Conservation (phyloP, 2,797 vertebrate species). For the Eupleurogrammus muticus region DNA sequence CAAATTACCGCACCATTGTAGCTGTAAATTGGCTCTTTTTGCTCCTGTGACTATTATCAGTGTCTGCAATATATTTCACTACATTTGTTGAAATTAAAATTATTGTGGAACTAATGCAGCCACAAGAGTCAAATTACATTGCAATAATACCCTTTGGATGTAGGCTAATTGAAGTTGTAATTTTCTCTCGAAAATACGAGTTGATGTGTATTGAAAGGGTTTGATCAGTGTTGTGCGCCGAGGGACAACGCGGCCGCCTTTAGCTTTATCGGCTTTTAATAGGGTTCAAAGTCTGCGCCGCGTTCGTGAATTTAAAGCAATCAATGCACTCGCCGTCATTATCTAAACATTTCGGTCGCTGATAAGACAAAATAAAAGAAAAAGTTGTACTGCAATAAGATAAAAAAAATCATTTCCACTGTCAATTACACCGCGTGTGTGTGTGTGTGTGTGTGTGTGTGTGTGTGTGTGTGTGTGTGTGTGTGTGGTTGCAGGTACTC, state of each 20-base stretch:
- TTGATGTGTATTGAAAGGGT: conserved; percentile 53
- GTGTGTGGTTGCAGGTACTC: conserved; percentile 89
- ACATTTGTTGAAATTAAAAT: conserved; percentile 80
- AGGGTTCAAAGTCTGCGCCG: conserved; percentile 24
- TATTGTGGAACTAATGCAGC: conserved; percentile 82
- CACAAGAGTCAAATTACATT: conserved; percentile 81
- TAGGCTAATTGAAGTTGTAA: conserved; percentile 78
- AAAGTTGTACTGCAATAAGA: background rate
- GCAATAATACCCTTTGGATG: conserved; percentile 79
- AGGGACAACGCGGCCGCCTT: conserved; percentile 43
- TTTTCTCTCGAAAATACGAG: conserved; percentile 67
- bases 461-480: too few species aligned
- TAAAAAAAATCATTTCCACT: conserved; percentile 36
- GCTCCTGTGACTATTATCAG: conserved; percentile 68
- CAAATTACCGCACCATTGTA: conserved; percentile 81
- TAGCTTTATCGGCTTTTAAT: conserved; percentile 40
- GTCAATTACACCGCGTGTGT: conserved; percentile 2
- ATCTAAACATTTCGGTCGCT: conserved; percentile 6
- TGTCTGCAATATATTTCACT: conserved; percentile 70
- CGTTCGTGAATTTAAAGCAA: conserved; percentile 10
- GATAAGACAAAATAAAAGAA: background rate
- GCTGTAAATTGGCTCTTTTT: conserved; percentile 80
- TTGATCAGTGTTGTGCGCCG: conserved; percentile 56
- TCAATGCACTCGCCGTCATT: background rate
- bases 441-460: too few species aligned